phyloP scores from a whole-genome alignment of 2,797 vertebrate species.

The Lithobates sylvaticus region DNA sequence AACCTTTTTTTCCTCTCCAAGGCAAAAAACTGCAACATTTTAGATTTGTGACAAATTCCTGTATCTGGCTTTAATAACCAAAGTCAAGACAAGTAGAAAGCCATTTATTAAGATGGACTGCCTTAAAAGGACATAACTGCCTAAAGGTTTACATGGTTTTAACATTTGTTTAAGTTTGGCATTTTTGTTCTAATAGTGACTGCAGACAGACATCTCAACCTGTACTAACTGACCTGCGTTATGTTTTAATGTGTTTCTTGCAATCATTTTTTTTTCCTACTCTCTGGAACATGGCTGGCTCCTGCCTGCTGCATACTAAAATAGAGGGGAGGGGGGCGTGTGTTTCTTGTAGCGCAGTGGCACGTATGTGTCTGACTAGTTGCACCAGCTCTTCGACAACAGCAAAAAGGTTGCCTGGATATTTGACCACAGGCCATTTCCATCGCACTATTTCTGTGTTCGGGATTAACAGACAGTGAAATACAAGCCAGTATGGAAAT shows the following conservation, averaged over 20 bases:
- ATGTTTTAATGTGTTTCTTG: neutral
- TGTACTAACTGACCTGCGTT: neutral
- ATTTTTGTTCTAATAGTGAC: constrained; percentile 65
- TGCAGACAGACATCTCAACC: constrained; percentile 48
- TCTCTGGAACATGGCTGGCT: fast-evolving
- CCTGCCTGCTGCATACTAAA: neutral
- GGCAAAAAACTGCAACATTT: neutral
- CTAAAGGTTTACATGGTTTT: constrained; percentile 65
- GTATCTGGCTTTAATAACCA: constrained; percentile 36
- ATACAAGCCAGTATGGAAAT: neutral
- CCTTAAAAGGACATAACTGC: constrained; percentile 71
- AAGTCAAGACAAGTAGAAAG: constrained; percentile 38
- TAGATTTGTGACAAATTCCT: constrained; percentile 37
- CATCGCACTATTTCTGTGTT: neutral
- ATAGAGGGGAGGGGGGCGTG: too few species aligned
- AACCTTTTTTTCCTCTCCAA: neutral
- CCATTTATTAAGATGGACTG: constrained; percentile 60
- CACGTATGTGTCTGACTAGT: neutral
- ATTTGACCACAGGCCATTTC: neutral
- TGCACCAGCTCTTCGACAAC: neutral
- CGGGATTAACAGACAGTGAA: neutral
- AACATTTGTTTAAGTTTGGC: constrained; percentile 69
- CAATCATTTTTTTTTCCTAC: neutral
- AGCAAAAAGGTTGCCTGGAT: neutral
- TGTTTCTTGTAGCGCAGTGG: neutral